Percentiles rank a stretch among this genome's conserved stretches.
These are phyloP conservation scores for Microcebus ravelobensis DNA, from an alignment of 2,113 vertebrate genomes.

Conservation along the genomic window DNA sequence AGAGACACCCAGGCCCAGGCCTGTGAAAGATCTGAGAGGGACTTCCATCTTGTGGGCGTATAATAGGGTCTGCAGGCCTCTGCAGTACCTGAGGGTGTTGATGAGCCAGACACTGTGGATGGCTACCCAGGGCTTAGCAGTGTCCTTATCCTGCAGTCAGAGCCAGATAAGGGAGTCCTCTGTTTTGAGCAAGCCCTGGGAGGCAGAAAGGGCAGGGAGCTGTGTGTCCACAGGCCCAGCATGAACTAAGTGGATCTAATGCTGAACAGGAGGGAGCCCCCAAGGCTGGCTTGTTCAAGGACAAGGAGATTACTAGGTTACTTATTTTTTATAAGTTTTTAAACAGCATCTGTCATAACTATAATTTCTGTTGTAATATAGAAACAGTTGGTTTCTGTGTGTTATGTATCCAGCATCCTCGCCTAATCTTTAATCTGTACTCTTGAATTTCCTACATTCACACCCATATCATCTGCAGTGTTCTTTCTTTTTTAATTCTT, in stretches of 20 bases:
- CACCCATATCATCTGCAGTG: too few species aligned
- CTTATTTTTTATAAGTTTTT: background rate
- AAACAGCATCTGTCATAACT: background rate
- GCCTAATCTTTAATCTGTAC: background rate
- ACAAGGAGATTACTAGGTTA: background rate
- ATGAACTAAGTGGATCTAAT: background rate
- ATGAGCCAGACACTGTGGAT: background rate
- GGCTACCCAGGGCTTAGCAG: too few species aligned
- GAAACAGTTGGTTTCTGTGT: background rate
- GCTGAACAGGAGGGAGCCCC: background rate
- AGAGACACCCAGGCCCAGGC: background rate
- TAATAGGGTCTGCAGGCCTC: too few species aligned
- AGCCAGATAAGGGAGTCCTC: background rate
- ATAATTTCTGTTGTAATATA: background rate
- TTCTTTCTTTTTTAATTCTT: too few species aligned
- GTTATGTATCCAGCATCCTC: background rate
- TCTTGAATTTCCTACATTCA: too few species aligned
- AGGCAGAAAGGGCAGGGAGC: background rate
- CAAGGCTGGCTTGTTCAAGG: background rate
- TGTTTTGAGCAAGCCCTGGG: fast-evolving
- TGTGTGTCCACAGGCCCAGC: background rate
- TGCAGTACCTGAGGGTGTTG: too few species aligned
- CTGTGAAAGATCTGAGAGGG: background rate
- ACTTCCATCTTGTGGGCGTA: background rate
- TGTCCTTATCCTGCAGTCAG: background rate